These are phyloP conservation scores for Plecturocebus donacophilus DNA, from an alignment of 2,113 vertebrate species.

Conservation along the genomic window DNA sequence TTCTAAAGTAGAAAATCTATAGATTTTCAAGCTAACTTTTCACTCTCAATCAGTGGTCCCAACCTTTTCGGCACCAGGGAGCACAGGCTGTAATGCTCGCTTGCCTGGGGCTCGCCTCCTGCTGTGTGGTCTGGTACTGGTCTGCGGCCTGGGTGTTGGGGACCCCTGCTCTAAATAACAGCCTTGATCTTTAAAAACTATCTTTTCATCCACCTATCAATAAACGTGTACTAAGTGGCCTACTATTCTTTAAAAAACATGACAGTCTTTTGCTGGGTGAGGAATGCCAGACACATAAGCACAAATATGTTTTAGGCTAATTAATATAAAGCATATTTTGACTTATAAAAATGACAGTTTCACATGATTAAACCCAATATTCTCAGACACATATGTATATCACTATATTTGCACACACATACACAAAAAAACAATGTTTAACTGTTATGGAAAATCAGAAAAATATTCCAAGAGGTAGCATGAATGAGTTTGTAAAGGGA, in stretches of 20 bases:
- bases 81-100: too few relatives aligned
- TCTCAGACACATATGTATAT: background rate
- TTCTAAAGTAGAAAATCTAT: slow-evolving; percentile 13
- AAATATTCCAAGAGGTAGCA: slow-evolving; percentile 6
- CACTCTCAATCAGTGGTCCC: background rate
- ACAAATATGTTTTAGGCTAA: background rate
- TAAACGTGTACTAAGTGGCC: background rate
- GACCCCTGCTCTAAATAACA: background rate
- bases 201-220: background rate
- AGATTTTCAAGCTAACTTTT: background rate
- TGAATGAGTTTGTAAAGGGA: background rate
- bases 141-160: too few relatives aligned
- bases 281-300: background rate
- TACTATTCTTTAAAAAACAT: background rate
- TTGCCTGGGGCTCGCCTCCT: too few relatives aligned
- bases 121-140: too few relatives aligned
- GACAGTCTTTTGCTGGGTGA: background rate
- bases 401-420: background rate
- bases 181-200: background rate
- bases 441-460: background rate
- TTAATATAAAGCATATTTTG: background rate
- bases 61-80: too few relatives aligned
- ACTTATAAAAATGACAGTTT: background rate
- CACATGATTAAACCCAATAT: background rate
- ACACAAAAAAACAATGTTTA: background rate